Evolutionary conservation across 2,113 vertebrate genomes (phyloP).

Genomic region (Pitta sordida): DNA sequence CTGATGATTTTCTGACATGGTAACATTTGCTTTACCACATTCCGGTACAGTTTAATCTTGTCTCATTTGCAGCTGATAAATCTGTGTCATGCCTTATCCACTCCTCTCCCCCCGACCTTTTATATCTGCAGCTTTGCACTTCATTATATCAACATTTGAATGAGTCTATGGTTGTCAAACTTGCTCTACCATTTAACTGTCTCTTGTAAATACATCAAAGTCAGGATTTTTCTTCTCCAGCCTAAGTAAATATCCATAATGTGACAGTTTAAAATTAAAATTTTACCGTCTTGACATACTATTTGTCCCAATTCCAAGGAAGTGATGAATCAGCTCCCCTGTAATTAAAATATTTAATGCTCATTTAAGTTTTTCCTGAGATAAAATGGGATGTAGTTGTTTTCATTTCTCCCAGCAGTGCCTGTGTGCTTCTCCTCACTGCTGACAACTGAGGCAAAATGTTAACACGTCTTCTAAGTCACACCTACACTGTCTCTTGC

Average conservation of each 20-base stretch:
- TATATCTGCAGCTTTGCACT: constrained; percentile 1
- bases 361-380: neutral
- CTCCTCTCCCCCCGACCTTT: neutral
- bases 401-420: neutral
- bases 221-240: neutral
- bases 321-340: neutral
- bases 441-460: neutral
- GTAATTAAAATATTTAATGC: constrained; percentile 32
- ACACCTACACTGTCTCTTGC: neutral
- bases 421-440: neutral
- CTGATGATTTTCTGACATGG: neutral
- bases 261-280: constrained; percentile 24
- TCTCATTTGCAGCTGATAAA: neutral
- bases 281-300: neutral
- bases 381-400: neutral
- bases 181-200: constrained; percentile 4
- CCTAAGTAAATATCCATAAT: constrained; percentile 23
- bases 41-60: neutral
- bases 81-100: neutral
- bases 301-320: neutral
- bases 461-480: neutral
- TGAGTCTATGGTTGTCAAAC: neutral
- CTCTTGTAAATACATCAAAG: constrained; percentile 7
- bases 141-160: neutral
- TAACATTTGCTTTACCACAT: neutral